Evolutionary conservation across 2,888 invertebrate genomes (phyloP), one percentile per base, ranked within the genome.

Genomic region (Nowickia ferox): DNA sequence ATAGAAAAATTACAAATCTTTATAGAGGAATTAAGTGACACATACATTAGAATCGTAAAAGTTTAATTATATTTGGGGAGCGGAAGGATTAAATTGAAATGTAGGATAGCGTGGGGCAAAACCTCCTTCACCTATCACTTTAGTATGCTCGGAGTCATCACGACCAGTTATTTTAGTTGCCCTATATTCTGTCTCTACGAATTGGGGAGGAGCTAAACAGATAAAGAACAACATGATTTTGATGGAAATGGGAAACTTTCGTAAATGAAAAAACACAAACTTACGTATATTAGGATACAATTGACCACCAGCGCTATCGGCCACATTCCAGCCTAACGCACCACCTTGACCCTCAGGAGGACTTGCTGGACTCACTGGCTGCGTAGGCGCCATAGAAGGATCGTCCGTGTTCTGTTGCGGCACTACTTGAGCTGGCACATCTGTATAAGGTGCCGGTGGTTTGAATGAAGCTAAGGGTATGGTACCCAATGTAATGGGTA

Each of bases 401-500:
- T 92, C 93, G 87, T 89, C 91, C 13, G 61, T 86, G 46, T 76
- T 79, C 71, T 87, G 89, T 57, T 86, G 86, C 78, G 89, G 88
- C 59, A 92, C 88, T 48, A 87, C 79, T 68, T 89, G 88, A 75
- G 90, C 90, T 72, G 91, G 91, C 19, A 90, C 90, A 90, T 92
- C 92, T 11, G 92, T 90, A 84, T 92, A 92, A 11, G 92, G 92
- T 83, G 92, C 90, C 19, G 92, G 92, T 10, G 92, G 91, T 88
- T 91, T 90, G 88, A 94, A 93, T 11, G 93, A 94, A 78, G 94
- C 93, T 87, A 96, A 91, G 2, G 97, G 97, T 86, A 97, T 95
- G 0, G 96, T 96, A 42, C 97, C 97, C 88, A 97, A 94, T 0
- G 95, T 95, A 68, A 97, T 94, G 46, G 95, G 95, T 88, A 95